phyloP scores from a whole-genome alignment of 1,140 invertebrate genomes.

The Colletes gigas region DNA sequence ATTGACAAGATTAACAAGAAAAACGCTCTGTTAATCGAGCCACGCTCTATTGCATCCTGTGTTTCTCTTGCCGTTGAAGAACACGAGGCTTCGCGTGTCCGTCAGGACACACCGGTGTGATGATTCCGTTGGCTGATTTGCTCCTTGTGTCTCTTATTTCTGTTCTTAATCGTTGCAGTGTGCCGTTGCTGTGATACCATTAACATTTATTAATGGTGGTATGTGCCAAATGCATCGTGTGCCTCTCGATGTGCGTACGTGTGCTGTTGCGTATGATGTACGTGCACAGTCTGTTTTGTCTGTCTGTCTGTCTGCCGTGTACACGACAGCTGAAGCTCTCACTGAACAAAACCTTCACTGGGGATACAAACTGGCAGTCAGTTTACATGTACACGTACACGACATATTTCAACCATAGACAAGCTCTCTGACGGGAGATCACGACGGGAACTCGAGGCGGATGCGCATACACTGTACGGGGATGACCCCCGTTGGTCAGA shows the following conservation, averaged over 20 bases:
- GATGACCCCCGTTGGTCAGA: too few species aligned
- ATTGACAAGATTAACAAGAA: not conserved
- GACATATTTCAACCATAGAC: not conserved
- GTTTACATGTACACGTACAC: not conserved
- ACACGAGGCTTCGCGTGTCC: not conserved
- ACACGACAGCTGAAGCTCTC: slow-evolving; percentile 13
- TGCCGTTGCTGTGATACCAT: slow-evolving; percentile 72
- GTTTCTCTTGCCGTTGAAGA: not conserved
- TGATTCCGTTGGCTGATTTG: not conserved
- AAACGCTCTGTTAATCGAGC: not conserved
- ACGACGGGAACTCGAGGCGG: not conserved
- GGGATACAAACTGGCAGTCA: slow-evolving; percentile 3
- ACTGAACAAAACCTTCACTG: slow-evolving; percentile 1
- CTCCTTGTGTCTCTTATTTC: slow-evolving; percentile 44
- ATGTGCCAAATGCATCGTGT: slow-evolving; percentile 45
- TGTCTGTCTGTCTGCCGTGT: slow-evolving; percentile 24
- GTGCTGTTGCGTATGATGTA: slow-evolving; percentile 43
- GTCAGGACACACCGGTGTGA: not conserved
- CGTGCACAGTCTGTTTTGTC: slow-evolving; percentile 55
- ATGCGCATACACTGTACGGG: not conserved
- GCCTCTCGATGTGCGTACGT: slow-evolving; percentile 57
- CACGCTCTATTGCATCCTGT: slow-evolving; percentile 10
- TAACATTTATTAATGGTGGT: slow-evolving; percentile 33
- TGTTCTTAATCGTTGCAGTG: slow-evolving; percentile 71
- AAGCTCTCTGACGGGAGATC: not conserved